A percentile compares a stretch with the other conserved stretches of the same genome.
Conservation (phyloP, 2,888 invertebrate genomes). For the Phlogophora meticulosa region DNA sequence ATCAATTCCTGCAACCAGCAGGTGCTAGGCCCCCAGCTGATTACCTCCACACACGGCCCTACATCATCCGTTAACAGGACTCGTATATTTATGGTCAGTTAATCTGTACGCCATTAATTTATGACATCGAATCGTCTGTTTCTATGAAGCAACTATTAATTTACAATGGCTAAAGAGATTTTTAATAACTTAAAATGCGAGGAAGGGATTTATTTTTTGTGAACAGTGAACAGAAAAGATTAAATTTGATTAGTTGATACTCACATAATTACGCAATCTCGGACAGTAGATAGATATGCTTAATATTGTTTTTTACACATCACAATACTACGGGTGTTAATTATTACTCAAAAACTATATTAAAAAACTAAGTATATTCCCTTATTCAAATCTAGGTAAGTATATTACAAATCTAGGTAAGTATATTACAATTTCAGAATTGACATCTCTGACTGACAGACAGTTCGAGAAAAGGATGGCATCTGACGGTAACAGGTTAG, state of each 20-base stretch:
- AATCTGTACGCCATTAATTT: constrained; percentile 48
- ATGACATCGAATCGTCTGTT: constrained; percentile 40
- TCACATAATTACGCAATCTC: constrained; percentile 1
- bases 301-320: no score
- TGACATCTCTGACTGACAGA: no score
- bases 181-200: constrained; percentile 24
- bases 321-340: background rate
- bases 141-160: constrained; percentile 33
- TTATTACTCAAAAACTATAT: no score
- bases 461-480: no score
- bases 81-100: constrained; percentile 46
- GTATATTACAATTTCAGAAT: no score
- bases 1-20: constrained; percentile 53
- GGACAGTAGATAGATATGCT: background rate
- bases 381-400: no score
- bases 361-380: no score
- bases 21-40: constrained; percentile 53
- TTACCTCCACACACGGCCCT: constrained; percentile 51
- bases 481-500: no score
- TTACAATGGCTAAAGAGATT: constrained; percentile 42
- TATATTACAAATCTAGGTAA: no score
- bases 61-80: constrained; percentile 56
- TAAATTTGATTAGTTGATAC: background rate
- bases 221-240: background rate
- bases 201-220: constrained; percentile 3